Evolutionary conservation across 2,888 invertebrate species (phyloP).

Genomic region (Drosophila algonquin): DNA sequence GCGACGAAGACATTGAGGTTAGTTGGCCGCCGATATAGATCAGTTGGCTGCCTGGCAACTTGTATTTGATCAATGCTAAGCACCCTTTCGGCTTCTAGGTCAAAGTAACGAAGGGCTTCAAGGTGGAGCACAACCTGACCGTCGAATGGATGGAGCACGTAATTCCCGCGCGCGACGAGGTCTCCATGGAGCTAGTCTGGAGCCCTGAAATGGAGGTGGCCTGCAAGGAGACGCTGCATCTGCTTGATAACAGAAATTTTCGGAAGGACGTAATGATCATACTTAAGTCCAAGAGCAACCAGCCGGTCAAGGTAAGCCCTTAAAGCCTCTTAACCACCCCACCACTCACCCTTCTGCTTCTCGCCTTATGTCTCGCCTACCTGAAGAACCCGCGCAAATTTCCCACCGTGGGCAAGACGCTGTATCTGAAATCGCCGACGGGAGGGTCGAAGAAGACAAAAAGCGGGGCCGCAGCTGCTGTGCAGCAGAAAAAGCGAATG

Average conservation of each 20-base stretch:
- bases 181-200: constrained; percentile 87
- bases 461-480: constrained; percentile 33
- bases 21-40: constrained; percentile 52
- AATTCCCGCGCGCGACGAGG: constrained; percentile 86
- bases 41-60: constrained; percentile 54
- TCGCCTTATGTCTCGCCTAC: constrained; percentile 26
- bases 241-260: constrained; percentile 87
- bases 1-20: constrained; percentile 84
- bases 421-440: constrained; percentile 82
- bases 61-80: constrained; percentile 64
- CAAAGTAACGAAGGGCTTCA: constrained; percentile 85
- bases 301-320: constrained; percentile 72
- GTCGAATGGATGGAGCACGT: constrained; percentile 86
- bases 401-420: constrained; percentile 80
- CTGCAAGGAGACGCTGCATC: constrained; percentile 87
- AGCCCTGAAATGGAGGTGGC: constrained; percentile 86
- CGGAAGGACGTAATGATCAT: constrained; percentile 88
- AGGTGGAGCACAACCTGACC: constrained; percentile 86
- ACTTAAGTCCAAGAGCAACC: constrained; percentile 85
- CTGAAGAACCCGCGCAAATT: constrained; percentile 79
- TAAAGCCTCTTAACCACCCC: neutral
- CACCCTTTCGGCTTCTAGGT: constrained; percentile 82
- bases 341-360: constrained; percentile 12
- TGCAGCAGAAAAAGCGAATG: constrained; percentile 56
- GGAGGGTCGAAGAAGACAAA: constrained; percentile 77